These are phyloP conservation scores for Agrochola lychnidis DNA, from an alignment of 2,888 invertebrate genomes.

Conservation along the genomic window DNA sequence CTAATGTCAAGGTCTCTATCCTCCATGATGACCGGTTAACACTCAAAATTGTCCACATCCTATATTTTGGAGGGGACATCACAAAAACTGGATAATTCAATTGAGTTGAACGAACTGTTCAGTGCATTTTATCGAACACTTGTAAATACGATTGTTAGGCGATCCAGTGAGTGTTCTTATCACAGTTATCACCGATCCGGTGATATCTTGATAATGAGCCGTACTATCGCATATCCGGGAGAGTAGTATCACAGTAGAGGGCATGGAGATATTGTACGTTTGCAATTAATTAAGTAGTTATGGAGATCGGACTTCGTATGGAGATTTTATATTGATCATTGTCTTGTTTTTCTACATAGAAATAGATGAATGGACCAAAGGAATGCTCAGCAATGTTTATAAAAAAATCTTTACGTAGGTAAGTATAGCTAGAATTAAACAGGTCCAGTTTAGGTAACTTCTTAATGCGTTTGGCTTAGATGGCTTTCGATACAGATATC, in stretches of 20 bases:
- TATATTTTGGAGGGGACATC: conserved; percentile 63
- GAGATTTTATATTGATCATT: conserved; percentile 3
- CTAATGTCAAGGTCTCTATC: conserved; percentile 11
- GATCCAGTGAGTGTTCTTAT: conserved; percentile 46
- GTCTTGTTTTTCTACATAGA: background rate
- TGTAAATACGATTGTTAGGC: conserved; percentile 21
- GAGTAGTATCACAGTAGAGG: conserved; percentile 24
- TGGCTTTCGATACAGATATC: background rate
- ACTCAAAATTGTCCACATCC: conserved; percentile 68
- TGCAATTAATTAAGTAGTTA: conserved; percentile 1
- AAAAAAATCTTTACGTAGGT: background rate
- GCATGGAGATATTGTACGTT: conserved; percentile 30
- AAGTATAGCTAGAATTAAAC: background rate
- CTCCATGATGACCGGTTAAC: conserved; percentile 34
- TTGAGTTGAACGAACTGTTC: conserved; percentile 63
- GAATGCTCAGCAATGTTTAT: background rate
- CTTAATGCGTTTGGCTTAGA: background rate
- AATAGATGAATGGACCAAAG: background rate
- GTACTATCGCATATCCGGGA: conserved; percentile 62
- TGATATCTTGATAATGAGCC: conserved; percentile 50
- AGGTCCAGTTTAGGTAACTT: background rate
- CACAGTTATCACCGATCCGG: conserved; percentile 51
- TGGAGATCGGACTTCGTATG: background rate
- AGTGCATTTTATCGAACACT: conserved; percentile 39
- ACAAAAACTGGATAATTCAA: conserved; percentile 49